Conservation (phyloP, 2,797 vertebrate genomes). For the Odontamblyopus rebecca region DNA sequence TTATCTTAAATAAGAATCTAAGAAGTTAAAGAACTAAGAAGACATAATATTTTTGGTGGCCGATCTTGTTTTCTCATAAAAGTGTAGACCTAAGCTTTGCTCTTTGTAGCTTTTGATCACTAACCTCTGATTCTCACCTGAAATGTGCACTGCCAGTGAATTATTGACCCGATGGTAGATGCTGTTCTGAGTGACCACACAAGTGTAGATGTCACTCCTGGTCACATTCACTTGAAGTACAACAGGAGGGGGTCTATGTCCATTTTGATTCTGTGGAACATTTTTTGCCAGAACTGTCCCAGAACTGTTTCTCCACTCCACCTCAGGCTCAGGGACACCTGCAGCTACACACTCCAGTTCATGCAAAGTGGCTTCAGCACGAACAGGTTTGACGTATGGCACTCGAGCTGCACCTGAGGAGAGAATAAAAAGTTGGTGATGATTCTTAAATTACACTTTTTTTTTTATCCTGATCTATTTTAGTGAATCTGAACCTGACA, state of each 20-base stretch:
- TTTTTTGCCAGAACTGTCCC: background rate
- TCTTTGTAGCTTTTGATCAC: no score
- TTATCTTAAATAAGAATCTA: no score
- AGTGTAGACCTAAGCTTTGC: no score
- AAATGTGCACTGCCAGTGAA: rapidly evolving
- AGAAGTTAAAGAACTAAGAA: no score
- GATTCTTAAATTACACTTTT: no score
- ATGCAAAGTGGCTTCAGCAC: rapidly evolving
- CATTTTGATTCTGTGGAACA: background rate
- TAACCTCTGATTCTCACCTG: background rate
- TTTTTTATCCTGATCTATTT: no score
- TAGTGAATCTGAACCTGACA: no score
- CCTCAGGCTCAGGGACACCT: background rate
- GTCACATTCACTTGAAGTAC: background rate
- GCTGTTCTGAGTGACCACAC: slow-evolving; percentile 13
- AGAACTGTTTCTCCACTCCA: background rate
- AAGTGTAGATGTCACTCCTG: background rate
- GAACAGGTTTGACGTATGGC: background rate
- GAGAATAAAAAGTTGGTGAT: no score
- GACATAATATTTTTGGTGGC: no score
- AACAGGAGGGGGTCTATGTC: background rate
- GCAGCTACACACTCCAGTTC: background rate
- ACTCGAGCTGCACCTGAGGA: background rate
- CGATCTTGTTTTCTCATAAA: no score
- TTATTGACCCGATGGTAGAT: background rate